phyloP scores from a whole-genome alignment of 2,888 invertebrate genomes.

The Phortica magna region DNA sequence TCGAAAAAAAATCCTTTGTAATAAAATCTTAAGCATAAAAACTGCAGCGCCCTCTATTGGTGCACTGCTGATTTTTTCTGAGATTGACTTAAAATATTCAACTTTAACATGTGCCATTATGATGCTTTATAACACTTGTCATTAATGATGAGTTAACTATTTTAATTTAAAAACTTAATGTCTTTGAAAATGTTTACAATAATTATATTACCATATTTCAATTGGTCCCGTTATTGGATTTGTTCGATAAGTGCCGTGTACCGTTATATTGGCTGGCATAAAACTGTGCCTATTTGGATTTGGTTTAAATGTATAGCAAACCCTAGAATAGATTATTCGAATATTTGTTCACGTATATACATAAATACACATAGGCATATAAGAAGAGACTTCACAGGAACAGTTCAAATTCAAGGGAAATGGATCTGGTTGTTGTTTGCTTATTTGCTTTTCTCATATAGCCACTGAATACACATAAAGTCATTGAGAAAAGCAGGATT shows the following conservation, averaged over 20 bases:
- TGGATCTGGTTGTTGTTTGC: background rate
- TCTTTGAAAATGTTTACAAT: too few species aligned
- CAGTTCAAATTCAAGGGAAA: background rate
- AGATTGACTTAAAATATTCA: too few species aligned
- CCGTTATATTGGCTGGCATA: conserved; percentile 75
- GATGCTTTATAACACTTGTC: too few species aligned
- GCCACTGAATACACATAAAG: background rate
- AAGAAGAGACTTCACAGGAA: background rate
- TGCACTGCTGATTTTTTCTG: too few species aligned
- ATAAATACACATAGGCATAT: conserved; percentile 3
- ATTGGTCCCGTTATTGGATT: conserved; percentile 76
- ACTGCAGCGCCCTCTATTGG: too few species aligned
- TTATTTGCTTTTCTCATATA: background rate
- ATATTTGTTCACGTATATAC: background rate
- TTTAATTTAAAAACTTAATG: too few species aligned
- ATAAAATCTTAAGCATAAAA: too few species aligned
- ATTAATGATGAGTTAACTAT: too few species aligned
- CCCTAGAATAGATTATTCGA: conserved; percentile 63
- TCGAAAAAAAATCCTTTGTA: too few species aligned
- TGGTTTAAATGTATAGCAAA: conserved; percentile 76
- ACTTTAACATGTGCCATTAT: too few species aligned
- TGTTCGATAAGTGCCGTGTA: conserved; percentile 74
- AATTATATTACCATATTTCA: conserved; percentile 74
- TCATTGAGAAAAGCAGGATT: background rate
- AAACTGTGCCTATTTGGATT: conserved; percentile 75